Percentiles rank a stretch among this genome's conserved stretches.
Conservation (phyloP, 2,888 invertebrate species). For the Flexamia atlantica region DNA sequence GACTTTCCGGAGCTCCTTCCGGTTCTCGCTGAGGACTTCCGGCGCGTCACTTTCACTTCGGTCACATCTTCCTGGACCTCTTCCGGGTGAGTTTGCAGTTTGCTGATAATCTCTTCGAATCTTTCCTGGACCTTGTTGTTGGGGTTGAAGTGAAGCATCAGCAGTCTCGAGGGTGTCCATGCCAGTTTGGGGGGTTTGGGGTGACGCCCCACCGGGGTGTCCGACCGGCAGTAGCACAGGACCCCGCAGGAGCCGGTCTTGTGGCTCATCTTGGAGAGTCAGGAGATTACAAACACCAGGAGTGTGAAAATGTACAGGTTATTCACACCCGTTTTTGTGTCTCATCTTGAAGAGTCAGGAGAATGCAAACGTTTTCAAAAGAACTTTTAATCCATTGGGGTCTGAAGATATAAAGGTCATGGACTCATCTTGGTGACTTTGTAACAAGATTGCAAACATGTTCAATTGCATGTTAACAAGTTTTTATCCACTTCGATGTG, state of each 20-base stretch:
- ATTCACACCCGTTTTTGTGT: slow-evolving; percentile 11
- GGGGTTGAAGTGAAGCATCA: slow-evolving; percentile 44
- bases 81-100: neutral
- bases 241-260: slow-evolving; percentile 24
- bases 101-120: slow-evolving; percentile 50
- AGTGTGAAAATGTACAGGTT: too few species aligned
- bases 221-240: slow-evolving; percentile 45
- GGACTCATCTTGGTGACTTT: slow-evolving; percentile 2
- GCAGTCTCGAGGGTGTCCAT: slow-evolving; percentile 38
- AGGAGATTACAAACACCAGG: too few species aligned
- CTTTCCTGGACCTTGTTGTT: slow-evolving; percentile 10
- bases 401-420: too few species aligned
- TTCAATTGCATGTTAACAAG: too few species aligned
- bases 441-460: too few species aligned
- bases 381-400: too few species aligned
- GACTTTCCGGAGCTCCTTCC: slow-evolving; percentile 2
- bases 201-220: slow-evolving; percentile 20
- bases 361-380: too few species aligned
- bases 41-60: neutral
- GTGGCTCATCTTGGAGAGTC: neutral
- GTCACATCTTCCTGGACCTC: neutral
- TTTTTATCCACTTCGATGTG: too few species aligned
- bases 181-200: slow-evolving; percentile 40
- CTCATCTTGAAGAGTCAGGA: neutral
- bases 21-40: neutral